Percentiles rank a stretch among this genome's conserved stretches.
phyloP scores from a whole-genome alignment of 2,888 invertebrate genomes.

The Julus scanicus region DNA sequence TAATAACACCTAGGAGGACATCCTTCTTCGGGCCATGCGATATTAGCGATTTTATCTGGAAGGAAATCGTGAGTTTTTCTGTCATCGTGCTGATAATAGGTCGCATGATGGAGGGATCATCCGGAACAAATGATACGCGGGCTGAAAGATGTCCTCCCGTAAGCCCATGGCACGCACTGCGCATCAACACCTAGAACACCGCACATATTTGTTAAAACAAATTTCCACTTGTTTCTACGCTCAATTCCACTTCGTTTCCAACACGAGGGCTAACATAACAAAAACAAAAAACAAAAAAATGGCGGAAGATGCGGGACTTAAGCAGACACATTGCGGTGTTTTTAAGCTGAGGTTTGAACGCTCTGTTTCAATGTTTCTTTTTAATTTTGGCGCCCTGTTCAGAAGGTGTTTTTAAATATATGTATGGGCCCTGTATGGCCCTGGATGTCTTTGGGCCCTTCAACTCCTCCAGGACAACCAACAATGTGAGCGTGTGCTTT shows the following conservation, averaged over 20 bases:
- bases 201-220: neutral
- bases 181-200: neutral
- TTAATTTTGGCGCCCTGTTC: too few relatives aligned
- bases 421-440: too few relatives aligned
- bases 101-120: constrained; percentile 2
- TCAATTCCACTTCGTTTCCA: neutral
- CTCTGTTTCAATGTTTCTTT: too few relatives aligned
- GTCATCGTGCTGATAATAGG: constrained; percentile 4
- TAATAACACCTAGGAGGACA: neutral
- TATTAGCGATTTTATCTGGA: neutral
- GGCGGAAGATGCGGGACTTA: too few relatives aligned
- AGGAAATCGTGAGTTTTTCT: constrained; percentile 11
- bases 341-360: too few relatives aligned
- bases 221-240: neutral
- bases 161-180: neutral
- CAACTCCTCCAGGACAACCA: too few relatives aligned
- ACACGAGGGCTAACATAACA: too few relatives aligned
- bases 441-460: too few relatives aligned
- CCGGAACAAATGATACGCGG: neutral
- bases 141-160: constrained; percentile 7
- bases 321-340: too few relatives aligned
- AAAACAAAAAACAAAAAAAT: too few relatives aligned
- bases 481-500: too few relatives aligned
- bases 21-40: neutral
- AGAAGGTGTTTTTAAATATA: too few relatives aligned